Conservation (phyloP, 2,888 invertebrate genomes). For the Lepidochrysops patricia region DNA sequence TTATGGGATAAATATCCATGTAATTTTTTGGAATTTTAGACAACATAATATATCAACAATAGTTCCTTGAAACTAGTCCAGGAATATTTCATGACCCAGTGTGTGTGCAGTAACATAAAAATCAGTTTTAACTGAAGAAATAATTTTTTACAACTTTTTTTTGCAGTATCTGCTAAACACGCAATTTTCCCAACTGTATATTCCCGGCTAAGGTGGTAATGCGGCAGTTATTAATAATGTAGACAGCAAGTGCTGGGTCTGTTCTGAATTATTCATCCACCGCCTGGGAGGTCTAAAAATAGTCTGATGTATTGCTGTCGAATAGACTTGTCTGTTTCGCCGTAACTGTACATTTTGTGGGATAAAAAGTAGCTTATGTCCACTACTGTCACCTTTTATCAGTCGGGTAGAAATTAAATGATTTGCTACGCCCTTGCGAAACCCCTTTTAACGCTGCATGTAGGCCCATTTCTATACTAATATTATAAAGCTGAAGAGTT, state of each 20-base stretch:
- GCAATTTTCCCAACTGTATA: background rate
- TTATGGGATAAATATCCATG: no score
- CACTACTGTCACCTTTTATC: background rate
- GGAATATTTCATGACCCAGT: no score
- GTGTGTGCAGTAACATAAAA: no score
- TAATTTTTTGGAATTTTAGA: no score
- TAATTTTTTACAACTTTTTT: no score
- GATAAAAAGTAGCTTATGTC: no score
- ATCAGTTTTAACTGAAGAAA: background rate
- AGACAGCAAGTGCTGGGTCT: constrained; percentile 31
- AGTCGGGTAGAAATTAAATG: background rate
- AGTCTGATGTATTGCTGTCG: constrained; percentile 15
- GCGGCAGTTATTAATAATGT: constrained; percentile 35
- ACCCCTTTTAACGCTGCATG: background rate
- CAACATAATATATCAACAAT: no score
- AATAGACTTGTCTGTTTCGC: background rate
- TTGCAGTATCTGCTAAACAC: no score
- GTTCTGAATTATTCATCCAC: constrained; percentile 46
- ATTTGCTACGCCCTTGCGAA: no score
- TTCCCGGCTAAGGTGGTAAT: constrained; percentile 20
- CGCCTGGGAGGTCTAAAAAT: constrained; percentile 45
- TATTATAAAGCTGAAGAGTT: no score
- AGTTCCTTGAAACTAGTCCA: no score
- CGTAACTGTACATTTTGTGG: background rate
- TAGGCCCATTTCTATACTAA: no score